Base-by-base conservation (phyloP, 92 coral and sea anemone species). In the Zoanthus sansibaricus region DNA sequence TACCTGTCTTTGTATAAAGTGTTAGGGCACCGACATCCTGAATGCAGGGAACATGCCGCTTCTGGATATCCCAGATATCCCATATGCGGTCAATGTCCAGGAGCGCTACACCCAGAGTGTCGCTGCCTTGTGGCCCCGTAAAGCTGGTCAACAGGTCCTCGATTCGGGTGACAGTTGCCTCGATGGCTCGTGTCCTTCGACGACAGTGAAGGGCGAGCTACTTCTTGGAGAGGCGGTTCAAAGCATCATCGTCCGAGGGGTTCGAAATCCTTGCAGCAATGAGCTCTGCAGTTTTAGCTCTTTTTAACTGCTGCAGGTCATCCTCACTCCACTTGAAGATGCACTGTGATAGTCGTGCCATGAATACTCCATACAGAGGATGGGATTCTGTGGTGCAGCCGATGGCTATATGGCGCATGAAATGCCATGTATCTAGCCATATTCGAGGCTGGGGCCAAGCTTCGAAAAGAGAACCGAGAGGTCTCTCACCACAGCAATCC, bases 1-100 rank as follows among this genome's bases (percentile, higher is more conserved):
- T 58, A 42, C 92, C 92, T 5, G 89, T 89, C 71, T 77, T 89
- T 0, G 59, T 86, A 59, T 93, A 90, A 37, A 93, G 83, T 51
- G 88, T 84, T 7, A 93, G 82, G 58, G 77, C 91, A 9, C 82
- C 88, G 14, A 92, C 90, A 84, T 90, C 95, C 70, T 93, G 95
- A 32, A 93, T 15, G 75, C 93, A 93, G 17, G 82, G 68, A n/a
- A 93, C 77, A 67, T 90, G 92, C 44, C 75, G 74, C 47, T 85
- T 75, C 59, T 88, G 95, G 47, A 82, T 17, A 62, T 90, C 76
- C 92, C 93, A 93, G 8, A 90, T 90, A 48, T 77, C 42, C 91
- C 87, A 83, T 6, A 80, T 77, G 13, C 82, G 32, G 64, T 83
- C 87, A 12, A 9, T 37, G 71, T 92, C 91, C 46, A 92, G 86